Base-by-base conservation (phyloP, 2,888 invertebrate genomes). In the Antheraea assamensis region DNA sequence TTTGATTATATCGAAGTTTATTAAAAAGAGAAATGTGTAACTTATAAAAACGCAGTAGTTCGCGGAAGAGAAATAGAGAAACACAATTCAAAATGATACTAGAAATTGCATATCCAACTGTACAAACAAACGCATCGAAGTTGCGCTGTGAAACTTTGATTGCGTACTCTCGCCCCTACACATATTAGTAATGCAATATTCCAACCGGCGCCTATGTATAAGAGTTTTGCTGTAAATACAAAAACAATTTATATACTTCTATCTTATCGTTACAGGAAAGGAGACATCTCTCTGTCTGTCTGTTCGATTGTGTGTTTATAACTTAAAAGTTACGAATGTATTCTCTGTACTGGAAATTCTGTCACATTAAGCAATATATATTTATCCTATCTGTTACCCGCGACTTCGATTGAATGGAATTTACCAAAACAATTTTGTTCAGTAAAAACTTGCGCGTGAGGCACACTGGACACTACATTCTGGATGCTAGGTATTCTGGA, bases 181-280 rank as follows among this genome's bases (percentile, higher is more conserved):
- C 75, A 75, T 79, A 74, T 78, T 82, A 85, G 80, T 81, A 83
- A 74, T 74, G 82, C 82, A 83, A 85, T 85, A 82, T 81, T 79
- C 10, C 80, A 78, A 74, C 77, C 74, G 49, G 71, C 35, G 75
- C 47, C 35, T 35, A 72, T 76, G 76, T 74, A 79, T 76, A 75
- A 79, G 74, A 74, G 47, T 73, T 74, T 72, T 73, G 76, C 75
- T 79, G 75, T 75, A 27, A 13, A 15, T 27, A 13, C 2, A 3
- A 24, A n/a, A 61, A 27, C 21, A n/a, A n/a, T n/a, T n/a, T n/a
- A n/a, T n/a, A n/a, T n/a, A n/a, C n/a, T n/a, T 35, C 35, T 35
- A 4, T 35, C 35, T 35, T 35, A 35, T 35, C 3, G 7, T 35
- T 35, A 35, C 7, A 35, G 5, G 10, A 35, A 35, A 42, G 1